phyloP scores from a whole-genome alignment of 2,888 invertebrate genomes.

The Campoplex capitator region DNA sequence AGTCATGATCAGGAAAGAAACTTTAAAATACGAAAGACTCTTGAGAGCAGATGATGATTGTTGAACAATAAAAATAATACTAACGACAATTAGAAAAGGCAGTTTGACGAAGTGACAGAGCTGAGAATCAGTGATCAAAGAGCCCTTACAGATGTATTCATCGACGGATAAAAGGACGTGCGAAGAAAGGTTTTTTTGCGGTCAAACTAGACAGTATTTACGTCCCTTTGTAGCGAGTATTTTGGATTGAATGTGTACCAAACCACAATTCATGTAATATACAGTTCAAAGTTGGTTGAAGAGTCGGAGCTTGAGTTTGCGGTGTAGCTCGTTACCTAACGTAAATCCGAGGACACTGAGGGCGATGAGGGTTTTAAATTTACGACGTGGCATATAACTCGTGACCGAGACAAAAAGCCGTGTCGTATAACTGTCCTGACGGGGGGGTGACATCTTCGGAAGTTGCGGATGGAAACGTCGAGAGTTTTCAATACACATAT shows the following conservation, averaged over 20 bases:
- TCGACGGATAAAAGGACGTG: not conserved
- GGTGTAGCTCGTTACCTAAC: slow-evolving; percentile 58
- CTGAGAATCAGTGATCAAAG: not conserved
- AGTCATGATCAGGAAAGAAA: too few species aligned
- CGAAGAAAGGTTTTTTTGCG: not conserved
- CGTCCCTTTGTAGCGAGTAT: not conserved
- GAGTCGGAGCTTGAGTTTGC: slow-evolving; percentile 31
- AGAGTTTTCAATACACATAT: slow-evolving; percentile 30
- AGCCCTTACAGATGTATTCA: not conserved
- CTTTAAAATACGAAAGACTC: too few species aligned
- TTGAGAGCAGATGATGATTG: not conserved
- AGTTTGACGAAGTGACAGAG: not conserved
- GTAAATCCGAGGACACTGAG: slow-evolving; percentile 11
- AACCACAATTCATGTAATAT: slow-evolving; percentile 4
- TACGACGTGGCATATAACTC: slow-evolving; percentile 59
- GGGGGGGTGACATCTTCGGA: slow-evolving; percentile 63
- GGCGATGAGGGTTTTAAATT: slow-evolving; percentile 60
- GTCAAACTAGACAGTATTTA: not conserved
- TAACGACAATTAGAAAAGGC: not conserved
- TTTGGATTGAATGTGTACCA: not conserved
- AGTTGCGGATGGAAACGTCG: slow-evolving; percentile 52
- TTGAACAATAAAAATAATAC: not conserved
- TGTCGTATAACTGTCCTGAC: slow-evolving; percentile 62
- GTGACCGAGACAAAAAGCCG: slow-evolving; percentile 57
- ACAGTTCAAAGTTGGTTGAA: slow-evolving; percentile 1